These are phyloP conservation scores for Drepana falcataria DNA, from an alignment of 2,888 invertebrate genomes.

Conservation along the genomic window DNA sequence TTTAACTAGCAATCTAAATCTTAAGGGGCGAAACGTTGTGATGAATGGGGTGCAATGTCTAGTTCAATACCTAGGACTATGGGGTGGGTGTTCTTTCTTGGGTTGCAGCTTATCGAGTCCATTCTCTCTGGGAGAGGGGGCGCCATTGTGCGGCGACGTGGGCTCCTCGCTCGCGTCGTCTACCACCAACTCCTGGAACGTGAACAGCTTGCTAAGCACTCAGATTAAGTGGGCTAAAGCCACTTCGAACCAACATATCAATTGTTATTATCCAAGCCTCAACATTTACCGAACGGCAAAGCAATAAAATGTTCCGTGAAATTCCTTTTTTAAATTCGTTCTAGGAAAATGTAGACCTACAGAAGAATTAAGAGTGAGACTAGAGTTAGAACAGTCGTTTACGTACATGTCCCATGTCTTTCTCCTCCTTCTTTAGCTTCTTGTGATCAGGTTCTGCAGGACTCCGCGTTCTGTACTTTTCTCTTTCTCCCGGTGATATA, in stretches of 20 bases:
- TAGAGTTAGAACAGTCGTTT: not conserved
- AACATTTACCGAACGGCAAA: too few species aligned
- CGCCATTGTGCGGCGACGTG: slow-evolving; percentile 90
- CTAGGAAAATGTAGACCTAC: too few species aligned
- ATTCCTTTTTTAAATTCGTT: too few species aligned
- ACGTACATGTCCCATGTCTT: slow-evolving; percentile 89
- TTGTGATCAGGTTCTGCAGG: slow-evolving; percentile 85
- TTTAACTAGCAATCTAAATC: too few species aligned
- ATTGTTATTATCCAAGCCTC: too few species aligned
- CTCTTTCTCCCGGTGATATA: slow-evolving; percentile 89
- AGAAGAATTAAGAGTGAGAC: too few species aligned
- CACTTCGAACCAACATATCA: too few species aligned
- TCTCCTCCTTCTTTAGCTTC: slow-evolving; percentile 90
- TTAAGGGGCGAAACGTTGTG: too few species aligned
- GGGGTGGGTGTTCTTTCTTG: slow-evolving; percentile 88
- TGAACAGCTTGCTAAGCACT: not conserved
- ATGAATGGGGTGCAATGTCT: too few species aligned
- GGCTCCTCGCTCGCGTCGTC: slow-evolving; percentile 96
- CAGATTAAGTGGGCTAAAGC: not conserved
- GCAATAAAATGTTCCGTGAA: too few species aligned
- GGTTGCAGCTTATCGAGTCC: slow-evolving; percentile 88
- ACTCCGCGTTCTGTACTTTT: slow-evolving; percentile 90
- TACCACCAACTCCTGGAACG: slow-evolving; percentile 94
- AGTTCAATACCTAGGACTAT: slow-evolving; percentile 76
- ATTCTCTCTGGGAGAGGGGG: slow-evolving; percentile 93